Conservation (phyloP, 1,140 invertebrate species). For the Saccostrea echinata region DNA sequence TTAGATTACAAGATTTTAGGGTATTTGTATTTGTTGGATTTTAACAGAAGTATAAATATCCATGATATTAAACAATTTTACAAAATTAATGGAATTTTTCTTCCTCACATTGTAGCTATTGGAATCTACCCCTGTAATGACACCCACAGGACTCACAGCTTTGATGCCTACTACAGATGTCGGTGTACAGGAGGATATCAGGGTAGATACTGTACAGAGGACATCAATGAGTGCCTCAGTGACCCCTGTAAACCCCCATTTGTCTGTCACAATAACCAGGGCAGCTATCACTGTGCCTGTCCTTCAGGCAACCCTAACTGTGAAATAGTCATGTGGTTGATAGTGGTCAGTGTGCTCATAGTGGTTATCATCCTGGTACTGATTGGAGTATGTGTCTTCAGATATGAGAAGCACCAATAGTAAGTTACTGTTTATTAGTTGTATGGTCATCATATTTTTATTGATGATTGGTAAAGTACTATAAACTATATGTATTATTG, state of each 20-base stretch:
- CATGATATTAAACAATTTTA: too few species aligned
- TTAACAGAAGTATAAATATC: too few species aligned
- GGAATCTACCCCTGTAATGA: conserved; percentile 58
- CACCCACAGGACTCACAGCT: conserved; percentile 44
- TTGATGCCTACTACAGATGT: conserved; percentile 85
- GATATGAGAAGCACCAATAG: conserved; percentile 51
- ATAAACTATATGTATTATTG: too few species aligned
- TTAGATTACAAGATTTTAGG: too few species aligned
- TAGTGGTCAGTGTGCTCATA: conserved; percentile 53
- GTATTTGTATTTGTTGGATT: too few species aligned
- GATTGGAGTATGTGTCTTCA: conserved; percentile 40
- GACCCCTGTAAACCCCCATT: conserved; percentile 86
- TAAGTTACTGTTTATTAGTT: too few species aligned
- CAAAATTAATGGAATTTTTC: too few species aligned
- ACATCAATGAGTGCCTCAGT: conserved; percentile 86
- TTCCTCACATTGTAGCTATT: neutral
- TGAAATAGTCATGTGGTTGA: conserved; percentile 61
- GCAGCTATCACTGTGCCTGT: conserved; percentile 60
- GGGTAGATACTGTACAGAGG: conserved; percentile 90
- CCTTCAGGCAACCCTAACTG: conserved; percentile 55
- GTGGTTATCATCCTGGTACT: conserved; percentile 47
- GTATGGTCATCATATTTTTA: too few species aligned
- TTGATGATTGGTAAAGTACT: too few species aligned
- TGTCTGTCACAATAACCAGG: conserved; percentile 53
- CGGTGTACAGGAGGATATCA: conserved; percentile 92